A percentile compares a stretch with the other conserved stretches of the same genome.
Conservation (phyloP, 2,888 invertebrate genomes). For the Margaritifera margaritifera region DNA sequence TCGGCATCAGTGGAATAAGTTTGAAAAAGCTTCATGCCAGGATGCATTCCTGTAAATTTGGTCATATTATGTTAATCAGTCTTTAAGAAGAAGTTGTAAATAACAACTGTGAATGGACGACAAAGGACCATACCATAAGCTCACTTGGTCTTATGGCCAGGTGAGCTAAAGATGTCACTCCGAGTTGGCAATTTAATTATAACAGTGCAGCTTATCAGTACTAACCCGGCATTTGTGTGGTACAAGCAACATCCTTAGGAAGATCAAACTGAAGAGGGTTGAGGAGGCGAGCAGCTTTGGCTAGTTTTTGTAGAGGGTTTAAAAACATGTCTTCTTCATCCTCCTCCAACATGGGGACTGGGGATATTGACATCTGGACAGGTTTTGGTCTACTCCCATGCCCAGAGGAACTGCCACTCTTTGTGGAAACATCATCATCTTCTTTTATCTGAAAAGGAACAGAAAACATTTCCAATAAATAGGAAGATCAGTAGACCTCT, state of each 20-base stretch:
- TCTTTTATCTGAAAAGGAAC: slow-evolving; percentile 40
- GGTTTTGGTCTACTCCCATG: slow-evolving; percentile 27
- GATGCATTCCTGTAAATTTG: too few species aligned
- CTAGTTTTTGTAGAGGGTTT: slow-evolving; percentile 84
- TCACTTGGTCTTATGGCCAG: too few species aligned
- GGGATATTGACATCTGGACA: slow-evolving; percentile 23
- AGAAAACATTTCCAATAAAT: too few species aligned
- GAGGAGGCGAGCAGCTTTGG: slow-evolving; percentile 86
- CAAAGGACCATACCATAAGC: too few species aligned
- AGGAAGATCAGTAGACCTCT: background rate
- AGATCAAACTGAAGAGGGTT: slow-evolving; percentile 94
- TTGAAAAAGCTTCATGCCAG: too few species aligned
- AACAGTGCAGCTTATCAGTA: background rate
- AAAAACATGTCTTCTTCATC: slow-evolving; percentile 41
- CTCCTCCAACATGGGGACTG: slow-evolving; percentile 32
- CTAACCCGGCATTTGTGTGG: slow-evolving; percentile 70
- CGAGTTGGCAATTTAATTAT: too few species aligned
- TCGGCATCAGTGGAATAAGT: too few species aligned
- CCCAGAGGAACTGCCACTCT: slow-evolving; percentile 42
- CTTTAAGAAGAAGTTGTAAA: too few species aligned
- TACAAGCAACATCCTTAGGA: slow-evolving; percentile 81
- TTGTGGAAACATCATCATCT: slow-evolving; percentile 65
- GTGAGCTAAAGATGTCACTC: too few species aligned
- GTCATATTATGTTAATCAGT: too few species aligned
- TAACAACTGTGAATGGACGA: too few species aligned